Base-by-base conservation (phyloP, 2,888 invertebrate genomes). In the Crocallis elinguaria region DNA sequence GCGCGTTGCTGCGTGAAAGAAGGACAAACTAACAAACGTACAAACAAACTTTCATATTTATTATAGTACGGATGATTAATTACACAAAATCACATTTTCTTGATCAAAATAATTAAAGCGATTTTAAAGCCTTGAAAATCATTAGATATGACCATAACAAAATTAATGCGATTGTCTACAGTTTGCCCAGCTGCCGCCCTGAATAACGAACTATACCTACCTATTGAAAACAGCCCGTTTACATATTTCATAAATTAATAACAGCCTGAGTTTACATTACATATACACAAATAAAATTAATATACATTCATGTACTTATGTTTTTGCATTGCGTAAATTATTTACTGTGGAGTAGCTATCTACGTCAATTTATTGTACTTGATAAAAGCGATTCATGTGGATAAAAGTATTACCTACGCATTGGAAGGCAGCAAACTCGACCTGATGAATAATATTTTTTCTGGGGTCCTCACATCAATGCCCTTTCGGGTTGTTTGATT, bases 181-280 rank as follows among this genome's bases (percentile, higher is more conserved):
- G 69, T 88, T 86, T 88, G 76, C 66, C 66, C 87, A 88, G 86
- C 77, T 87, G 73, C 76, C 54, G 54, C 49, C 42, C 51, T 58
- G 59, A 72, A 69, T 70, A 49, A 46, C 16, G 45, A 50, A 38
- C 17, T 38, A 32, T 45, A n/a, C n/a, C n/a, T n/a, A n/a, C n/a
- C n/a, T n/a, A n/a, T n/a, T 44, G 36, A 32, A 35, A 35, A 39
- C 21, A 25, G 42, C 37, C 70, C 71, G 71, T 72, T 66, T 66
- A 65, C 68, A 67, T 56, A 21, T 39, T 23, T 14, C 27, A 44
- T 9, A 32, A 38, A 39, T 50, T 49, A 44, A 61, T 50, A 57
- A 57, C 53, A 61, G 36, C 54, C 44, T 68, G 70, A 71, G 70
- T 73, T 67, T 67, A 66, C 69, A 68, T 56, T 36, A n/a, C n/a